Evolutionary conservation across 1,140 invertebrate genomes (phyloP).

Genomic region (Caerostris extrusa): DNA sequence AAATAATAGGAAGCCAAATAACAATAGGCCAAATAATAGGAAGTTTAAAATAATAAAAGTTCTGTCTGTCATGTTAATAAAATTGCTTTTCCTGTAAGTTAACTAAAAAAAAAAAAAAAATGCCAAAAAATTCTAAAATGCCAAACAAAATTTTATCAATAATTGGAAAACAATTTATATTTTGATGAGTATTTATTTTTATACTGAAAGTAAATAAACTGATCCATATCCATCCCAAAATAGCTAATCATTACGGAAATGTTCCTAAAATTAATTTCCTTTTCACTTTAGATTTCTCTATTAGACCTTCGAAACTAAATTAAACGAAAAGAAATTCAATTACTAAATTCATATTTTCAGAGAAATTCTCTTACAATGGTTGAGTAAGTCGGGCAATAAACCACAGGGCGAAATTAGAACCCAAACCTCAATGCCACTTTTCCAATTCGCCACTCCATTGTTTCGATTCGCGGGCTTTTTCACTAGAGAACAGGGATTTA

Average conservation of each 20-base stretch:
- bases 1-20: no score
- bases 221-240: background rate
- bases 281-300: background rate
- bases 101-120: no score
- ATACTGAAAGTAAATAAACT: background rate
- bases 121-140: no score
- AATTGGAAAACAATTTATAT: no score
- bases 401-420: background rate
- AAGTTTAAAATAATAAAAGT: no score
- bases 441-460: background rate
- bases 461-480: conserved; percentile 26
- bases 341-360: background rate
- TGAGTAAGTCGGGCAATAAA: conserved; percentile 18
- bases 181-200: background rate
- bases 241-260: background rate
- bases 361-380: background rate
- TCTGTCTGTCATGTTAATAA: no score
- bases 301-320: background rate
- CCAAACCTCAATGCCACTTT: background rate
- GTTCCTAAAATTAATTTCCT: background rate
- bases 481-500: conserved; percentile 11
- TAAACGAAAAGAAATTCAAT: no score
- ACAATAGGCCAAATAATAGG: no score
- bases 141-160: no score
- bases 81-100: no score